Evolutionary conservation across 1,140 invertebrate genomes (phyloP).

Genomic region (Meloidogyne floridensis): DNA sequence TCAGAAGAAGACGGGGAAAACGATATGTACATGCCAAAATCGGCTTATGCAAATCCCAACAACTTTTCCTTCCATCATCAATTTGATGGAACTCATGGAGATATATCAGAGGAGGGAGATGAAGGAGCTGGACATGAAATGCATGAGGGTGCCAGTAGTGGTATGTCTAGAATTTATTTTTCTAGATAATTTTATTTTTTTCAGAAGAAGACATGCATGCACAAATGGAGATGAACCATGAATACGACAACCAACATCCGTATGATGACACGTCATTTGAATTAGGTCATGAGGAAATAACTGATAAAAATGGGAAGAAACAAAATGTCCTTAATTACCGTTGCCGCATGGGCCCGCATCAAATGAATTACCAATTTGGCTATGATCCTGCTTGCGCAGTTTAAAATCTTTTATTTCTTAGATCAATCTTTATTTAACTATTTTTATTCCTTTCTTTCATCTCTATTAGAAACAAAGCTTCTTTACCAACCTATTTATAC

Average conservation of each 20-base stretch:
- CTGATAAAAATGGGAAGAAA: neutral
- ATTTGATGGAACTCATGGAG: neutral
- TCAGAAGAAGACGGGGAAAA: neutral
- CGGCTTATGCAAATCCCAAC: neutral
- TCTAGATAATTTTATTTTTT: neutral
- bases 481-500: too few species aligned
- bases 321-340: neutral
- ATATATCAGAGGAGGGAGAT: neutral
- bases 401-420: neutral
- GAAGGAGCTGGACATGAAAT: neutral
- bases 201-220: neutral
- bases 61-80: neutral
- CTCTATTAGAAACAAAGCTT: too few species aligned
- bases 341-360: neutral
- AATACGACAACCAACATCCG: neutral
- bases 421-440: neutral
- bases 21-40: neutral
- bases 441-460: too few species aligned
- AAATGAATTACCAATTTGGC: neutral
- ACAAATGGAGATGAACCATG: constrained; percentile 5
- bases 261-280: neutral
- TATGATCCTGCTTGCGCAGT: neutral
- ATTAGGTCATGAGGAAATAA: neutral
- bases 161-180: neutral
- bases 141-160: neutral